Percentiles rank a stretch among this genome's conserved stretches.
phyloP scores from a whole-genome alignment of 2,113 vertebrate genomes.

The Notarius quadriscutis region DNA sequence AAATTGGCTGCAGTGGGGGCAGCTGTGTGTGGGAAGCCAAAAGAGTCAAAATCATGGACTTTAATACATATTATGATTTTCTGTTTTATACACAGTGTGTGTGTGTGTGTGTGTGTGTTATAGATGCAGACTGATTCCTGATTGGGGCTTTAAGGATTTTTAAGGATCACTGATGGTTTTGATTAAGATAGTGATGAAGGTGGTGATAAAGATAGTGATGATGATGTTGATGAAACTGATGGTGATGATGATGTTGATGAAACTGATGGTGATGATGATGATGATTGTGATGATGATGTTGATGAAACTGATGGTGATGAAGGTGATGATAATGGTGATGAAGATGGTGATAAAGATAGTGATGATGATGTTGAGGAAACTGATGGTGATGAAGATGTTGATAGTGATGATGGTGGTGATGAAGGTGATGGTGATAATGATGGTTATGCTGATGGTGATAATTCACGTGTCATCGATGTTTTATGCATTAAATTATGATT shows the following conservation, averaged over 20 bases:
- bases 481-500: background rate
- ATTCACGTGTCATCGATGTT: background rate
- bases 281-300: background rate
- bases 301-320: background rate
- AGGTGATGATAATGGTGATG: background rate
- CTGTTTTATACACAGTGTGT: no score
- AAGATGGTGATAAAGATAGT: background rate
- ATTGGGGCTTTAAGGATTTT: conserved; percentile 1
- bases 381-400: background rate
- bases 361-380: background rate
- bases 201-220: background rate
- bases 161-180: background rate
- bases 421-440: background rate
- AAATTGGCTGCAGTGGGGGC: no score
- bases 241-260: background rate
- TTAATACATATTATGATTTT: no score
- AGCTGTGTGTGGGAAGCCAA: background rate
- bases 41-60: background rate
- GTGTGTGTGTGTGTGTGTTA: background rate
- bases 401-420: background rate
- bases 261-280: background rate
- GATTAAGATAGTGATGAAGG: background rate
- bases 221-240: background rate
- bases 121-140: background rate
- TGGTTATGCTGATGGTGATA: background rate